These are phyloP conservation scores for Pilophorus perplexus DNA, from an alignment of 2,888 invertebrate genomes.

Conservation along the genomic window DNA sequence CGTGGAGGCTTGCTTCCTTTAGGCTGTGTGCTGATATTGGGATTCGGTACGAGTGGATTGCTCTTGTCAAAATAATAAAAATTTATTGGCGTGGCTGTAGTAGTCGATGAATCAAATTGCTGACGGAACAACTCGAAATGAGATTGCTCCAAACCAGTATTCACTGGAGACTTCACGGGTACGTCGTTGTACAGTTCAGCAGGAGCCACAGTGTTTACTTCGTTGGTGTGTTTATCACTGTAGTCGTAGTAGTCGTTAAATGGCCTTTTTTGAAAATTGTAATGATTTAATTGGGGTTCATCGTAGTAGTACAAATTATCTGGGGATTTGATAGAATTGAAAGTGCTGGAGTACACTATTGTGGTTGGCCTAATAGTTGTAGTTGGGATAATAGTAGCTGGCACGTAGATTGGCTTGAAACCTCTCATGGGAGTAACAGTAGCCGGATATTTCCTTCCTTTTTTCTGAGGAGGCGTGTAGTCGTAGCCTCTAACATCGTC, in stretches of 20 bases:
- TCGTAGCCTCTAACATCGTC: conserved; percentile 14
- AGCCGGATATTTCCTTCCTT: conserved; percentile 22
- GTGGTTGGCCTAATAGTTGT: conserved; percentile 5
- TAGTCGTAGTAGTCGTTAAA: conserved; percentile 24
- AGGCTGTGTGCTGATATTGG: neutral
- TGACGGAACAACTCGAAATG: conserved; percentile 27
- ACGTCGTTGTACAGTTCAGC: conserved; percentile 39
- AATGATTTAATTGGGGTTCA: conserved; percentile 53
- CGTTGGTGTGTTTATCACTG: conserved; percentile 19
- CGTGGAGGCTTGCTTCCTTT: neutral
- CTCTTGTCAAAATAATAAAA: conserved; percentile 30
- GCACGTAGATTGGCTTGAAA: conserved; percentile 37
- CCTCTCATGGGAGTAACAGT: conserved; percentile 14
- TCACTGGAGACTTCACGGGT: conserved; percentile 36
- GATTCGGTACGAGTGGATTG: neutral
- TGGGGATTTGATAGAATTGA: conserved; percentile 38
- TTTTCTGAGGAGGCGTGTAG: conserved; percentile 29
- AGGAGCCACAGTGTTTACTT: conserved; percentile 40
- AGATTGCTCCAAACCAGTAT: neutral
- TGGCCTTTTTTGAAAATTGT: conserved; percentile 12
- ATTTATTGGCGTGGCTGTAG: conserved; percentile 19
- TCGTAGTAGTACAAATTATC: conserved; percentile 66
- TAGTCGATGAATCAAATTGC: conserved; percentile 8
- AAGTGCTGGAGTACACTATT: conserved; percentile 14
- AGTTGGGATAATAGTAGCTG: conserved; percentile 7